Conservation (phyloP, 2,113 vertebrate genomes). For the Corvus moneduloides region DNA sequence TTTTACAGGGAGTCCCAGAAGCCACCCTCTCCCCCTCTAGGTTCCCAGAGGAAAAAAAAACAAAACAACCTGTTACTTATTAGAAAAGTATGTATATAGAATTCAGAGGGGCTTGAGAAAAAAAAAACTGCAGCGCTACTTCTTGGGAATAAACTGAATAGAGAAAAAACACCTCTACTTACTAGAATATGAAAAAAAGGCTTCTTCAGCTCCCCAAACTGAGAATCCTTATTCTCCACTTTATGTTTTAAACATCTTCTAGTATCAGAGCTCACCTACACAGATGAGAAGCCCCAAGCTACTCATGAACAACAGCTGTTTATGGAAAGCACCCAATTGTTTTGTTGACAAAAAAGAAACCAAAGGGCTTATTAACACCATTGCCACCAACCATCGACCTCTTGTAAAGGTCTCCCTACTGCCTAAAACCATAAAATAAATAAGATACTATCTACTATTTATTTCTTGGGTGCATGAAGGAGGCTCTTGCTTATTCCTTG, state of each 20-base stretch:
- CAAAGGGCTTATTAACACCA: background rate
- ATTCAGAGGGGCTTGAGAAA: background rate
- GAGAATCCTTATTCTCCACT: background rate
- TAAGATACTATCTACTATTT: background rate
- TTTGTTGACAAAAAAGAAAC: background rate
- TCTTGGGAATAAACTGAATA: background rate
- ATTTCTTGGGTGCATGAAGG: background rate
- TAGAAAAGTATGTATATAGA: accelerated
- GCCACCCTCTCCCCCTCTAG: background rate
- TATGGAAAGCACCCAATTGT: background rate
- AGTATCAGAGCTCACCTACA: background rate
- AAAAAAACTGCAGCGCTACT: background rate
- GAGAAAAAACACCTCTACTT: background rate
- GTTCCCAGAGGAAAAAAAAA: accelerated
- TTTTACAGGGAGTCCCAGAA: background rate
- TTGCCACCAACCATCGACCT: background rate
- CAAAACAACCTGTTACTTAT: background rate
- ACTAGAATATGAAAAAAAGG: background rate
- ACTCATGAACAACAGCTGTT: background rate
- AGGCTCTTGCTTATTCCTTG: background rate
- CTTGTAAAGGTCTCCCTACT: background rate
- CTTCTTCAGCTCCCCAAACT: background rate
- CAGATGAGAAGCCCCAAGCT: background rate
- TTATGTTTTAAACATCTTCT: background rate
- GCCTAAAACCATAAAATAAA: background rate